Percentiles rank a stretch among this genome's conserved stretches.
Conservation (phyloP, 2,797 vertebrate genomes). For the Garrulus glandarius region DNA sequence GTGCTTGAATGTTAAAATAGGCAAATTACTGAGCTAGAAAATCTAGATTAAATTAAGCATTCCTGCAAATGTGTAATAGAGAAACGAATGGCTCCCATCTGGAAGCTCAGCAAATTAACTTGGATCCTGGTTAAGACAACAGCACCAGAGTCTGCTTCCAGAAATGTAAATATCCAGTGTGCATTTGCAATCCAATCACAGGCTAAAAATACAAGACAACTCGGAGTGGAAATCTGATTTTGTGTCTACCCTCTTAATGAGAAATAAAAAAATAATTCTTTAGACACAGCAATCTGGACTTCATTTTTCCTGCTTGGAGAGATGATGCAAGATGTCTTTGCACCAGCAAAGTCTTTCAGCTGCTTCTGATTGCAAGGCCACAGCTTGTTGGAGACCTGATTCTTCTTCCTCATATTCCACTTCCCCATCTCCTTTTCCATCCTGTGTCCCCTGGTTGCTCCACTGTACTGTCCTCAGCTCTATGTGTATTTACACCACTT, state of each 20-base stretch:
- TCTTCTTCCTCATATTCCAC: fast-evolving
- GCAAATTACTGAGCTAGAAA: slow-evolving; percentile 8
- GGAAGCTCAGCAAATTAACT: slow-evolving; percentile 44
- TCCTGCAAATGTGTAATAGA: slow-evolving; percentile 30
- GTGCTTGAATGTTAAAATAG: neutral
- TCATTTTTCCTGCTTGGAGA: neutral
- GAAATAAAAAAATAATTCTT: slow-evolving; percentile 25
- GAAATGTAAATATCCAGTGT: slow-evolving; percentile 23
- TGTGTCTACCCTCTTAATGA: neutral
- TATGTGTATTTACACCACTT: neutral
- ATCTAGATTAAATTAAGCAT: slow-evolving; percentile 51
- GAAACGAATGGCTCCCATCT: slow-evolving; percentile 35
- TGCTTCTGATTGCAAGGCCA: neutral
- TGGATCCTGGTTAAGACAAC: slow-evolving; percentile 12
- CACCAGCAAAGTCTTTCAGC: neutral
- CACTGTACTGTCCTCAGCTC: neutral
- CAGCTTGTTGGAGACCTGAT: neutral
- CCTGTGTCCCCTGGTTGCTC: neutral
- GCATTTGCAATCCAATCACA: slow-evolving; percentile 45
- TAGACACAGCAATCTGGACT: slow-evolving; percentile 21
- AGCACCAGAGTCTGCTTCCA: slow-evolving; percentile 12
- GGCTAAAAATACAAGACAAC: slow-evolving; percentile 49
- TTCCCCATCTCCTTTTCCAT: neutral
- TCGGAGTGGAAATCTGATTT: slow-evolving; percentile 33
- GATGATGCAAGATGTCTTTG: neutral